Evolutionary conservation across 2,113 vertebrate species (phyloP), one percentile per base, ranked within the genome.

Genomic region (Zeus faber): DNA sequence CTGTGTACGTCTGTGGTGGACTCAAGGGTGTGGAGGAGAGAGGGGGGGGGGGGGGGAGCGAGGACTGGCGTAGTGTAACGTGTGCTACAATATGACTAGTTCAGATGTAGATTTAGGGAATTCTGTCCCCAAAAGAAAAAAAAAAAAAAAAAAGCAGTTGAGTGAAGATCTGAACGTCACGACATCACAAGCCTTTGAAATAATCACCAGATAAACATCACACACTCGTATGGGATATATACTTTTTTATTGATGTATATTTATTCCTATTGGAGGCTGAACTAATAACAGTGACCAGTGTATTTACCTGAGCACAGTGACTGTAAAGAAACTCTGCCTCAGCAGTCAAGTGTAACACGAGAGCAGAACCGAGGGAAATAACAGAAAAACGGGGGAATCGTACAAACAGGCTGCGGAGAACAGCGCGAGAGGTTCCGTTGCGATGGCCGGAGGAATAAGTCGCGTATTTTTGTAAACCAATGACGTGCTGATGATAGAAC

Each of bases 281-380:
- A 68, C 44, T 74, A 16, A 23, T 43, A 55, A 74, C 54, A 67
- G 76, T 67, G 72, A 73, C 58, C 61, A 61, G 63, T 67, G 50
- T 51, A 48, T 78, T 75, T 88, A 87, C 85, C 85, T 90, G 86
- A 87, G 87, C 80, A 86, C 77, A 56, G 75, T 63, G 74, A 67
- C 48, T 69, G 69, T 54, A 22, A 61, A 62, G 65, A 79, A 67
- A 77, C 79, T 74, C 76, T 82, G 76, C 79, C 75, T 84, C 56
- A 60, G 65, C 47, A 48, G 53, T 54, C 58, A 61, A 76, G 58
- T 66, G 13, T 63, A 62, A 62, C 37, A 70, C 58, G 55, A 54
- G 46, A 68, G 14, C 40, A 29, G 13, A 40, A 54, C 23, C 51
- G 17, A 54, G 23, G 5, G 17, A 62, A 27, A 31, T 27, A n/a